Evolutionary conservation across 2,888 invertebrate genomes (phyloP).

Genomic region (Octonoba sinensis): DNA sequence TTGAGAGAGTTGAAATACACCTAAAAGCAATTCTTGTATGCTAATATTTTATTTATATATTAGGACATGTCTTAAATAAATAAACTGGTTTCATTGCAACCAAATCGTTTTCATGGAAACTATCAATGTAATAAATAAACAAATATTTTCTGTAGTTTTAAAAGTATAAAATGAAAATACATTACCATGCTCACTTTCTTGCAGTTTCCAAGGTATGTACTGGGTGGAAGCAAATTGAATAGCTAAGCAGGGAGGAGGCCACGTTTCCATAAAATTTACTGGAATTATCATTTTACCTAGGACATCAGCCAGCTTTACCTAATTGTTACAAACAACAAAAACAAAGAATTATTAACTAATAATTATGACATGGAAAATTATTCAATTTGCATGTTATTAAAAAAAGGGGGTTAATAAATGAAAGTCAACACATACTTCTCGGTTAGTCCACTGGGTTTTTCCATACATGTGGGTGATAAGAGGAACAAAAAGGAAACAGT

Average conservation of each 20-base stretch:
- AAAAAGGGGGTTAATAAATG: background rate
- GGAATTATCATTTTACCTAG: constrained; percentile 71
- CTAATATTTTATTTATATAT: no score
- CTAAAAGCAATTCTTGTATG: no score
- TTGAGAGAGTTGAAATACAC: no score
- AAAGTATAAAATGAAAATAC: background rate
- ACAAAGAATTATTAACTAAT: background rate
- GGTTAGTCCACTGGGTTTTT: constrained; percentile 72
- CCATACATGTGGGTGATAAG: constrained; percentile 71
- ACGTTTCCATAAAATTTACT: constrained; percentile 70
- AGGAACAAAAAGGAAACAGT: constrained; percentile 72
- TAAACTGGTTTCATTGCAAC: no score
- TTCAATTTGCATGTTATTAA: background rate
- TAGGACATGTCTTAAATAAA: no score
- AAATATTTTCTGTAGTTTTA: background rate
- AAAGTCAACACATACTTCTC: constrained; percentile 69
- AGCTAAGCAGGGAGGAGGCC: constrained; percentile 72
- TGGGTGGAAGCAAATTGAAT: constrained; percentile 73
- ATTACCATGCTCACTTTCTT: constrained; percentile 61
- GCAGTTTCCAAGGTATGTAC: constrained; percentile 68
- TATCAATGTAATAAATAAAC: no score
- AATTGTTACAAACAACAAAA: background rate
- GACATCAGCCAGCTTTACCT: constrained; percentile 72
- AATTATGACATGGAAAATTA: background rate
- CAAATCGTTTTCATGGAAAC: no score